A percentile compares a stretch with the other conserved stretches of the same genome.
These are phyloP conservation scores for Tenebrio molitor DNA, from an alignment of 1,140 invertebrate genomes.

Conservation along the genomic window DNA sequence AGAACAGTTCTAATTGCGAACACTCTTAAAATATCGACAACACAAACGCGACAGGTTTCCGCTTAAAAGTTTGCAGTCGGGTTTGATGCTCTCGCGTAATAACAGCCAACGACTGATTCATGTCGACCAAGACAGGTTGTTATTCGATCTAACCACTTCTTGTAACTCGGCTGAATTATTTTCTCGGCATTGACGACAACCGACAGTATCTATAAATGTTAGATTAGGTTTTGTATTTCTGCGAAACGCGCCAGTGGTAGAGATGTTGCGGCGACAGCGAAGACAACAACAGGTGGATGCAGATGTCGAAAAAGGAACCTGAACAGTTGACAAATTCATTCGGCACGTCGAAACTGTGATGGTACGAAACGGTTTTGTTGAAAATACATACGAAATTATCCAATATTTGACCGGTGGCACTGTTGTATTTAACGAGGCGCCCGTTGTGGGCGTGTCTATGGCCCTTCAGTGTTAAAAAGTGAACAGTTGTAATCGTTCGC, in stretches of 20 bases:
- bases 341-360: too few relatives aligned
- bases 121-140: conserved; percentile 14
- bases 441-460: too few relatives aligned
- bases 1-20: neutral
- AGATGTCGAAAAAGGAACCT: too few relatives aligned
- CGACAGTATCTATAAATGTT: conserved; percentile 18
- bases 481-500: too few relatives aligned
- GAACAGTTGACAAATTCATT: too few relatives aligned
- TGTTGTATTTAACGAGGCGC: too few relatives aligned
- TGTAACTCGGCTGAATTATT: conserved; percentile 16
- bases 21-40: conserved; percentile 2
- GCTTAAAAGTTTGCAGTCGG: conserved; percentile 7
- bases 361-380: too few relatives aligned
- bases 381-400: too few relatives aligned
- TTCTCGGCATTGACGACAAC: conserved; percentile 15
- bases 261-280: neutral
- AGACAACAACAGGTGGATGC: too few relatives aligned
- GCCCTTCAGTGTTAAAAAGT: too few relatives aligned
- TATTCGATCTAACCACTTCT: conserved; percentile 31
- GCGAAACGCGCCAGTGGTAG: neutral
- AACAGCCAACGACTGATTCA: conserved; percentile 22
- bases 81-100: conserved; percentile 34
- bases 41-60: conserved; percentile 12
- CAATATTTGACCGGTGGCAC: too few relatives aligned
- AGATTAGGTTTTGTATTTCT: conserved; percentile 25